Percentiles rank a stretch among this genome's conserved stretches.
Conservation (phyloP, 2,888 invertebrate genomes). For the Cotesia congregata region DNA sequence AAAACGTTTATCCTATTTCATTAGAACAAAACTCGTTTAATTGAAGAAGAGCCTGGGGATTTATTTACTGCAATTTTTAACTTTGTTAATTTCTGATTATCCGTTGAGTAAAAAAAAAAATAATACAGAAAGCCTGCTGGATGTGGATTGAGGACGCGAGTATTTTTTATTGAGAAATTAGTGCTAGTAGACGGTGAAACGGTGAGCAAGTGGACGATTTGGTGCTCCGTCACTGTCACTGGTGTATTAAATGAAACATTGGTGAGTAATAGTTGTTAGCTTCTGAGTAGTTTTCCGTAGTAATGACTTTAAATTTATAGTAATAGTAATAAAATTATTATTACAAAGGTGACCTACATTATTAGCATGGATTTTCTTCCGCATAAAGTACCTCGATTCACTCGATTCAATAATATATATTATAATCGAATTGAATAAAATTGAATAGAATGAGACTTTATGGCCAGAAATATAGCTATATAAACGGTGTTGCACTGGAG, state of each 20-base stretch:
- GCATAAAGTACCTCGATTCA: slow-evolving; percentile 15
- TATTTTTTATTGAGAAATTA: neutral
- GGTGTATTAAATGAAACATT: slow-evolving; percentile 39
- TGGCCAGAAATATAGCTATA: neutral
- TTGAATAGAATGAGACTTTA: neutral
- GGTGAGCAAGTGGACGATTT: slow-evolving; percentile 31
- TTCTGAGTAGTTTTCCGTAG: slow-evolving; percentile 4
- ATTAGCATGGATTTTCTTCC: slow-evolving; percentile 31
- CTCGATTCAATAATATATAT: slow-evolving; percentile 6
- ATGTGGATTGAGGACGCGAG: neutral
- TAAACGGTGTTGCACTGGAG: neutral
- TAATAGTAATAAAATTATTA: slow-evolving; percentile 35
- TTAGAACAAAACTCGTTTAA: neutral
- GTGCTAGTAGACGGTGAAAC: neutral
- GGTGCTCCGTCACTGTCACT: slow-evolving; percentile 43
- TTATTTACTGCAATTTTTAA: neutral
- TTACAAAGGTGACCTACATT: slow-evolving; percentile 40
- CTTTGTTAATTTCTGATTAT: slow-evolving; percentile 8
- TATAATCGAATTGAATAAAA: slow-evolving; percentile 6
- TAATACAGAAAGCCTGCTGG: neutral
- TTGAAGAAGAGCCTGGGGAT: slow-evolving; percentile 30
- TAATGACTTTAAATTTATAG: slow-evolving; percentile 34
- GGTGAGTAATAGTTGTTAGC: slow-evolving; percentile 18
- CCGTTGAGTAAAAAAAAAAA: no score
- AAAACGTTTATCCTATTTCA: neutral